These are phyloP conservation scores for Seriola dumerili DNA, from an alignment of 2,113 vertebrate species.

Conservation along the genomic window DNA sequence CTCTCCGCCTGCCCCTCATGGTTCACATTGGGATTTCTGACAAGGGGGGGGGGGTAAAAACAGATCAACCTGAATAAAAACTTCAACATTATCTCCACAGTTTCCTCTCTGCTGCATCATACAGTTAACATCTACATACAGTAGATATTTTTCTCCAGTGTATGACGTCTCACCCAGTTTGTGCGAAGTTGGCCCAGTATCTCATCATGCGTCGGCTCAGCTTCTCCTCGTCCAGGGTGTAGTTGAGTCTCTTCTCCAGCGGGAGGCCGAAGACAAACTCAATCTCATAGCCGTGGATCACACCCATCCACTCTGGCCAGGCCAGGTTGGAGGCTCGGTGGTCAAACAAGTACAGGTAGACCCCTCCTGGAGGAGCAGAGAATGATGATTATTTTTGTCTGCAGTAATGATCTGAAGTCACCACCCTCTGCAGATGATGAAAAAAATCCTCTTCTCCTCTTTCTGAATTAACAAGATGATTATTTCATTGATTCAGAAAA, in stretches of 20 bases:
- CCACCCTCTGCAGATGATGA: not conserved
- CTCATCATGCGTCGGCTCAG: conserved; percentile 92
- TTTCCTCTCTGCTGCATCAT: no score
- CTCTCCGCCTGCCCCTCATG: conserved; percentile 81
- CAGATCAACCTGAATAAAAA: not conserved
- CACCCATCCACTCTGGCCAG: conserved; percentile 97
- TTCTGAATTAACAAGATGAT: no score
- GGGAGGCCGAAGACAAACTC: conserved; percentile 95
- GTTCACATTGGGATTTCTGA: conserved; percentile 89
- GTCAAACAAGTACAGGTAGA: conserved; percentile 92
- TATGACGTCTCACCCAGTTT: conserved; percentile 81
- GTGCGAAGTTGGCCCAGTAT: conserved; percentile 95
- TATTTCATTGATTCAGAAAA: no score
- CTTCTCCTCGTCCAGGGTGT: conserved; percentile 88
- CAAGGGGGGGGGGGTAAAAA: not conserved
- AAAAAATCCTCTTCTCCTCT: no score
- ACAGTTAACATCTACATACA: no score
- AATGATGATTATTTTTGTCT: not conserved
- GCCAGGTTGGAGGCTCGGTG: conserved; percentile 92
- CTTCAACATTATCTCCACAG: no score
- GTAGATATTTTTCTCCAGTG: not conserved
- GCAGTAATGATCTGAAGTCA: not conserved
- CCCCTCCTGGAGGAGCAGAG: conserved; percentile 57
- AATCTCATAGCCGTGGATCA: conserved; percentile 95
- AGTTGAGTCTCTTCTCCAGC: conserved; percentile 89